Evolutionary conservation across 2,888 invertebrate species (phyloP), one percentile per base, ranked within the genome.

Genomic region (Caenorhabditis sp.): DNA sequence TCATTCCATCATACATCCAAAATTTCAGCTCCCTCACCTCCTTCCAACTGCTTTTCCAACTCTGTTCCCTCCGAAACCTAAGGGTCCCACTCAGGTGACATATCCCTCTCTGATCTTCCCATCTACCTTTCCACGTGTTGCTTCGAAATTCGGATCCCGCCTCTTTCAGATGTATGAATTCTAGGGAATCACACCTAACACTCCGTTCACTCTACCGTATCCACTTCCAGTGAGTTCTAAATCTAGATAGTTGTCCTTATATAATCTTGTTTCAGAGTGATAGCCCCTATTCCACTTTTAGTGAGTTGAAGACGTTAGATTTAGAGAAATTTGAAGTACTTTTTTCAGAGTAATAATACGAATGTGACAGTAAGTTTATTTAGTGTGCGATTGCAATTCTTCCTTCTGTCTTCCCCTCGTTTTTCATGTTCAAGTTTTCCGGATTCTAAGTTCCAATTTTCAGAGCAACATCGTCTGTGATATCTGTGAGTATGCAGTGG

Each of bases 151-250:
- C 5, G 49, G 6, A 19, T 19, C 19, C n/a, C n/a, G n/a, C 4
- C 14, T 22, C 26, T n/a, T 51, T 5, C 26, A 0, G n/a, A 24
- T 28, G 12, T 6, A 64, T 24, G 5, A 44, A 19, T 75, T 75
- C 41, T 75, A 75, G 64, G 47, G 22, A 7, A 56, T 19, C 31
- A 63, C 69, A 58, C 79, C 58, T n/a, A 63, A 64, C 19, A 79
- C 79, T n/a, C 79, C 79, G 24, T 79, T 66, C 54, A 70, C 64
- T 70, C 58, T 79, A 49, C 79, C 79, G 49, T 79, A 64, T 49
- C 79, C 79, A 2, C 47, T 64, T 26, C 73, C 58, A 49, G 72
- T 73, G 66, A 80, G 76, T 68, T 49, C 44, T 19, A 24, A 16
- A 54, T 54, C 14, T 54, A 26, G 24, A 14, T 54, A 22, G 2